Percentiles rank a stretch among this genome's conserved stretches.
Evolutionary conservation across 2,113 vertebrate genomes (phyloP).

Genomic region (Sander lucioperca): DNA sequence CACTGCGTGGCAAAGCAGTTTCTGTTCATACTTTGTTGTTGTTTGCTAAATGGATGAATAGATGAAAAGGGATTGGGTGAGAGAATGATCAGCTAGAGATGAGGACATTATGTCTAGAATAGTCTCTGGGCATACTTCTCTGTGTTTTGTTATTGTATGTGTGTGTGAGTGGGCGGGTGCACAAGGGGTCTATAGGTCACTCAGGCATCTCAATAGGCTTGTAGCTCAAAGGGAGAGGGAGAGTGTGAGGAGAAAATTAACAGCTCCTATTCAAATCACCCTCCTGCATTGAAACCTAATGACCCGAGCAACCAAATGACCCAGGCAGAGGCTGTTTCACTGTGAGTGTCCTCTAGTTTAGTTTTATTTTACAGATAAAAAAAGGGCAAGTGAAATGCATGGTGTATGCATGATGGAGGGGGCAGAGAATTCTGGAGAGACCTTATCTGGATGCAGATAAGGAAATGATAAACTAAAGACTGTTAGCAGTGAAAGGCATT

Average conservation of each 20-base stretch:
- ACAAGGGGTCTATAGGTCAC: slow-evolving; percentile 47
- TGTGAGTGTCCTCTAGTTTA: neutral
- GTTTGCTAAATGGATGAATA: neutral
- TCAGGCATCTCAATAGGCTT: slow-evolving; percentile 50
- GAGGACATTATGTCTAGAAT: neutral
- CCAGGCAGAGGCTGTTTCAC: slow-evolving; percentile 1
- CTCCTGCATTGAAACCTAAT: slow-evolving; percentile 48
- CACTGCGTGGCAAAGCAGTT: neutral
- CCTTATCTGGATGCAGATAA: slow-evolving; percentile 13
- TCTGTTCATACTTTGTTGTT: neutral
- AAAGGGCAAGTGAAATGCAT: neutral
- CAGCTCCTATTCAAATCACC: slow-evolving; percentile 56
- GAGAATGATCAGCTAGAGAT: neutral
- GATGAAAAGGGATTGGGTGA: neutral
- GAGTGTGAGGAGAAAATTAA: slow-evolving; percentile 44
- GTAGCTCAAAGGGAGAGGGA: slow-evolving; percentile 35
- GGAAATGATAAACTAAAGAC: neutral
- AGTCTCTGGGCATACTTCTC: neutral
- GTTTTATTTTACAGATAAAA: neutral
- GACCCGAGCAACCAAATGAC: slow-evolving; percentile 25
- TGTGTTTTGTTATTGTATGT: neutral
- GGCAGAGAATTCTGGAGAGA: neutral
- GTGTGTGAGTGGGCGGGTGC: neutral
- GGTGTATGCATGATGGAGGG: neutral
- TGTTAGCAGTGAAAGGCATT: slow-evolving; percentile 9